phyloP scores from a whole-genome alignment of 2,888 invertebrate species.

The Leucania comma region DNA sequence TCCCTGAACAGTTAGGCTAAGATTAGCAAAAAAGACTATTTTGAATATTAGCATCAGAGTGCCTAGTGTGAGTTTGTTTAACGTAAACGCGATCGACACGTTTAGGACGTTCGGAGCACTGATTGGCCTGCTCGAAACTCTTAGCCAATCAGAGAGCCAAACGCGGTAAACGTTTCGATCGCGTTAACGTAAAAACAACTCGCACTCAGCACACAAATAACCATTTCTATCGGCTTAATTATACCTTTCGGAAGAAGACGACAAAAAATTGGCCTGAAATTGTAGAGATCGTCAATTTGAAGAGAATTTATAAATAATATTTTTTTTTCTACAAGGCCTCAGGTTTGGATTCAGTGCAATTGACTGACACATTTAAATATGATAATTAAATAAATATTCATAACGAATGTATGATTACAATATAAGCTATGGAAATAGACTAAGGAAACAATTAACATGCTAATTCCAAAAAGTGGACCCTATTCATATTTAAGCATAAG shows the following conservation, averaged over 20 bases:
- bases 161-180: too few species aligned
- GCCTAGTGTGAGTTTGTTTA: too few species aligned
- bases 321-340: not conserved
- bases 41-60: too few species aligned
- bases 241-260: not conserved
- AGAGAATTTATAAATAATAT: not conserved
- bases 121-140: too few species aligned
- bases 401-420: constrained; percentile 1
- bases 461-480: not conserved
- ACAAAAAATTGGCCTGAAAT: not conserved
- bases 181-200: too few species aligned
- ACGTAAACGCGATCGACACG: too few species aligned
- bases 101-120: too few species aligned
- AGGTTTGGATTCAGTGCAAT: not conserved
- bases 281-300: not conserved
- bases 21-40: too few species aligned
- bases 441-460: constrained; percentile 13
- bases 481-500: constrained; percentile 12
- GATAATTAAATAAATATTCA: constrained; percentile 9
- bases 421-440: not conserved
- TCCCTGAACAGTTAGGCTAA: too few species aligned
- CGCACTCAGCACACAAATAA: too few species aligned
- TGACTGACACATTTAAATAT: not conserved
- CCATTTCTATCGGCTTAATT: not conserved
- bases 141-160: too few species aligned